Evolutionary conservation across 2,797 vertebrate species (phyloP), one percentile per base, ranked within the genome.

Genomic region (Fundulus diaphanus): DNA sequence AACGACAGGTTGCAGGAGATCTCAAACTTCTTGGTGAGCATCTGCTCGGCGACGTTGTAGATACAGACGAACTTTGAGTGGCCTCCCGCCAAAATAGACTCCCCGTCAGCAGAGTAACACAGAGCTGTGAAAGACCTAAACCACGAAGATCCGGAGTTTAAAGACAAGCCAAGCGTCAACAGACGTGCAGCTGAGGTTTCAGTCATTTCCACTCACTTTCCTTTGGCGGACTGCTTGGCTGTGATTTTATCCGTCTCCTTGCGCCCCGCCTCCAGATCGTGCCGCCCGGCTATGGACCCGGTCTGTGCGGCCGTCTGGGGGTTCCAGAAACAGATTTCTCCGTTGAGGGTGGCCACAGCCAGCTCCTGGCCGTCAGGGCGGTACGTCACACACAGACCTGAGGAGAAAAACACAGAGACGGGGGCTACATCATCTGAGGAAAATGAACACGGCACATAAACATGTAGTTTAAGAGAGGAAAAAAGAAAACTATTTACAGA

Each of bases 21-120:
- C 90, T 99, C 97, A 72, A 99, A 99, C 91, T 97, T 98, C 95
- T 99, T 99, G 90, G 96, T 89, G 61, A 99, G 96, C 86, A 99
- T 96, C 93, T 98, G 97, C 87, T 99, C 98, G 37, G 90, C 92
- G 72, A 98, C 68, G 0, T 97, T 96, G 91, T 99, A 99, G 89
- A 99, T 98, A 90, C 98, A 99, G 83, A 99, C 97, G 27, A 96
- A 98, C 86, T 95, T 97, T 76, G 98, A 99, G 85, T 96, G 94
- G 2, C 98, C 98, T 29, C 98, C 98, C 0, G 97, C 97, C 89
- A 99, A 83, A 68, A 99, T 69, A 0, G 95, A 96, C 68, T 96
- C 95, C 1, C 98, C 98, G 1, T 99, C 97, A 0, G 98, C 98
- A 0, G 98, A 97, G 90, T 99, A 99, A 89, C 98, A 99, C 65